Evolutionary conservation across 1,140 invertebrate species (phyloP), one percentile per base, ranked within the genome.

Genomic region (Spodoptera litura): DNA sequence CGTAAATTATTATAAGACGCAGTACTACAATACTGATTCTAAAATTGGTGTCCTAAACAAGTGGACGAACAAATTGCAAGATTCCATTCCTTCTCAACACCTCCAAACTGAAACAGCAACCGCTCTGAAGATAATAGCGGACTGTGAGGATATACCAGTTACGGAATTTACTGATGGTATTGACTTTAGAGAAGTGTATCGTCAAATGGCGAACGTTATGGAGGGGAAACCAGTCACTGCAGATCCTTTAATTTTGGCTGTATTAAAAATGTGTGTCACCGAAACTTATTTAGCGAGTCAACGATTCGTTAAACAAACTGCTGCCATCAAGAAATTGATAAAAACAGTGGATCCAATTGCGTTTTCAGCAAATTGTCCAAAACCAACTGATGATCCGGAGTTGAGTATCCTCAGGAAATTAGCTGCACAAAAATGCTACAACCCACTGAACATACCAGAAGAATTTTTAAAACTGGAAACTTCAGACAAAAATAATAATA

Each of bases 61-160:
- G 58, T 94, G 92, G 92, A 87, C 90, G 12, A 88, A 90, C 72
- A 81, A 88, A 66, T 82, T 94, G 61, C 85, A 81, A 44, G 87
- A 91, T 31, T 79, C 78, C 15, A 73, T 88, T 61, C 75, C 75
- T 44, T 88, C 86, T 61, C 84, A 89, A 62, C 86, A 91, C 5
- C 82, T 92, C 31, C 84, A 87, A 61, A 93, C 91, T 15, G 91
- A 93, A 78, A 90, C 88, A 53, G 80, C 88, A 15, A 80, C 85
- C 74, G 92, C 91, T 25, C 64, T 94, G 38, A 81, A 89, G 15
- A 71, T 94, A n/a, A 89, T 94, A 62, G 92, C 92, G 55, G 90
- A 93, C 20, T 89, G 87, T 81, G 91, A 93, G 81, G 83, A 87
- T 10, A 84, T 88, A 49, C 91, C 92, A 20, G 52, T 80, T 25